Evolutionary conservation across 2,113 vertebrate genomes (phyloP).

Genomic region (Ptychochromis oligacanthus): DNA sequence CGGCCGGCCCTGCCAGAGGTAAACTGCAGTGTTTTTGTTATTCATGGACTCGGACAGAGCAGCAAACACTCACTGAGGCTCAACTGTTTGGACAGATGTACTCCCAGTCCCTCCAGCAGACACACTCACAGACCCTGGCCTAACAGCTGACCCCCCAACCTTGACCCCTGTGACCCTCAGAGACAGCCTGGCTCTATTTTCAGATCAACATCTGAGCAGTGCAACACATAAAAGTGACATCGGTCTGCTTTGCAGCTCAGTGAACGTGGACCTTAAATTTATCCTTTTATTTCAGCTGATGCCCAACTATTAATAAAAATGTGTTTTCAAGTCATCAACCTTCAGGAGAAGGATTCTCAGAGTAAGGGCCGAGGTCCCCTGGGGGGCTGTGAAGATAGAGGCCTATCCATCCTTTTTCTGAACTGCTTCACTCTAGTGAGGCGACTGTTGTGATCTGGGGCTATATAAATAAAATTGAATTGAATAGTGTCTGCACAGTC

Average conservation of each 20-base stretch:
- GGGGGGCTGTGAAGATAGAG: neutral
- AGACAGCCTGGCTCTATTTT: neutral
- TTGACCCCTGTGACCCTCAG: constrained; percentile 27
- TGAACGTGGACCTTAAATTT: neutral
- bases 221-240: neutral
- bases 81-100: constrained; percentile 59
- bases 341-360: neutral
- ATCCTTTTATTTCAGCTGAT: neutral
- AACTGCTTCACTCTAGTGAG: neutral
- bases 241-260: neutral
- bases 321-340: neutral
- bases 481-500: no score
- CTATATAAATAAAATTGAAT: no score
- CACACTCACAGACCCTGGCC: neutral
- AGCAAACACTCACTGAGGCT: constrained; percentile 17
- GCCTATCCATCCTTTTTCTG: neutral
- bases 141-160: constrained; percentile 31
- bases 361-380: no score
- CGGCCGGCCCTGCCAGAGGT: neutral
- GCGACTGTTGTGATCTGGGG: no score
- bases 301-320: neutral
- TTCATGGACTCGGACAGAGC: constrained; percentile 22
- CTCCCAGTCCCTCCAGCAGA: neutral
- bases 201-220: neutral
- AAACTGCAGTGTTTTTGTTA: constrained; percentile 43